Conservation (phyloP, 2,113 vertebrate genomes). For the Anoura caudifer region DNA sequence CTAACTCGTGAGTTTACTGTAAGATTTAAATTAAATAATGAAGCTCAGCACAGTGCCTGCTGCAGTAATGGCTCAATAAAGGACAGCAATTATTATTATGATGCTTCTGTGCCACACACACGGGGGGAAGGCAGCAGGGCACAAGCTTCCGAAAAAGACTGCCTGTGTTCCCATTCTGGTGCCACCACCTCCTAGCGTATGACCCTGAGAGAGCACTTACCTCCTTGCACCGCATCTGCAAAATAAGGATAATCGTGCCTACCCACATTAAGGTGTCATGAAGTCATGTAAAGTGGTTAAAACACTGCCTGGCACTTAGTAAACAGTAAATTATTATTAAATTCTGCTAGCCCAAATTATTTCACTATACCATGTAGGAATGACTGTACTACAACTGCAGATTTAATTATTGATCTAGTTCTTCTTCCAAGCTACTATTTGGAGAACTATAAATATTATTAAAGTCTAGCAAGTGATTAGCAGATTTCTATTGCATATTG, state of each 20-base stretch:
- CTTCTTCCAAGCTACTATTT: not conserved
- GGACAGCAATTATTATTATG: not conserved
- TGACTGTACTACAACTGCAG: not conserved
- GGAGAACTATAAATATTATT: not conserved
- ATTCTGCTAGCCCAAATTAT: constrained; percentile 6
- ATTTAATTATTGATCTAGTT: not conserved
- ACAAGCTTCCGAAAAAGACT: not conserved
- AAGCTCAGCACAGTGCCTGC: not conserved
- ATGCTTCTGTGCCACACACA: not conserved
- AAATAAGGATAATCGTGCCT: not conserved
- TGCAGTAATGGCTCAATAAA: not conserved
- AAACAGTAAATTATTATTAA: not conserved
- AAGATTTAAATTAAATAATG: not conserved
- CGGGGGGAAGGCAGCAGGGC: not conserved
- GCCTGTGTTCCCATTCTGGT: not conserved
- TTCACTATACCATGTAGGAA: not conserved
- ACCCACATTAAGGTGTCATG: not conserved
- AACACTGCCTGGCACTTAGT: not conserved
- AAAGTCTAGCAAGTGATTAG: not conserved
- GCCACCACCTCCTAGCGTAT: not conserved
- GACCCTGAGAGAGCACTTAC: not conserved
- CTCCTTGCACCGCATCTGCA: not conserved
- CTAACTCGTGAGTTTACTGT: not conserved
- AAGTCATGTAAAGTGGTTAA: not conserved
- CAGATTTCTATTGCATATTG: not conserved